These are phyloP conservation scores for Agelastica alni DNA, from an alignment of 2,888 invertebrate genomes.

Conservation along the genomic window DNA sequence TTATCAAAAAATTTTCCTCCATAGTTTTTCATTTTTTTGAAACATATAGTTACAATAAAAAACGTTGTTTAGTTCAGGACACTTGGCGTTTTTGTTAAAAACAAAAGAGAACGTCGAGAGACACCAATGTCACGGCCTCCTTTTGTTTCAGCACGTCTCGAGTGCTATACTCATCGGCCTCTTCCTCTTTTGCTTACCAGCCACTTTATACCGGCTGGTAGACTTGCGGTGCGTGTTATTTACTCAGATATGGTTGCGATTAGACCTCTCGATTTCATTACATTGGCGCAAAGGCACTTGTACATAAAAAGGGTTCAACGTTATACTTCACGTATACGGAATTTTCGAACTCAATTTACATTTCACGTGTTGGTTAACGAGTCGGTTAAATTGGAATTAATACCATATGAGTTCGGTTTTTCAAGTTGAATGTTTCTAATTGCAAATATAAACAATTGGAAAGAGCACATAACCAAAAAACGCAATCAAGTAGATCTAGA, in stretches of 20 bases:
- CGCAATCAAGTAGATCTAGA: too few relatives aligned
- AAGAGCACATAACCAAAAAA: too few relatives aligned
- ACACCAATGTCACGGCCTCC: conserved; percentile 41
- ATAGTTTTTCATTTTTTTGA: too few relatives aligned
- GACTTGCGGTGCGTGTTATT: conserved; percentile 17
- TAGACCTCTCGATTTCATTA: neutral
- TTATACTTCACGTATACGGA: too few relatives aligned
- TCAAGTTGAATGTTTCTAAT: too few relatives aligned
- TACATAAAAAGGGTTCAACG: neutral
- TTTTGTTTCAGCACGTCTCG: conserved; percentile 37
- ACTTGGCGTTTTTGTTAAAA: neutral
- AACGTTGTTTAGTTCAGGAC: neutral
- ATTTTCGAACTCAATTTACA: too few relatives aligned
- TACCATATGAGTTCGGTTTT: too few relatives aligned
- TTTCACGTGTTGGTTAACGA: too few relatives aligned
- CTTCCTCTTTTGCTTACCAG: conserved; percentile 21
- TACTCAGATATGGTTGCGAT: conserved; percentile 2
- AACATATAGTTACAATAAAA: too few relatives aligned
- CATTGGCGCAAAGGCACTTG: neutral
- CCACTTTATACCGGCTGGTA: conserved; percentile 13
- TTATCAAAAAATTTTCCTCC: too few relatives aligned
- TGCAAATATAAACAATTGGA: too few relatives aligned
- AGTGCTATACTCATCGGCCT: conserved; percentile 41
- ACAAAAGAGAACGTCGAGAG: conserved; percentile 21
- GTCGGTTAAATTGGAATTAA: too few relatives aligned